phyloP scores from a whole-genome alignment of 2,113 vertebrate genomes.

The Neotoma lepida region DNA sequence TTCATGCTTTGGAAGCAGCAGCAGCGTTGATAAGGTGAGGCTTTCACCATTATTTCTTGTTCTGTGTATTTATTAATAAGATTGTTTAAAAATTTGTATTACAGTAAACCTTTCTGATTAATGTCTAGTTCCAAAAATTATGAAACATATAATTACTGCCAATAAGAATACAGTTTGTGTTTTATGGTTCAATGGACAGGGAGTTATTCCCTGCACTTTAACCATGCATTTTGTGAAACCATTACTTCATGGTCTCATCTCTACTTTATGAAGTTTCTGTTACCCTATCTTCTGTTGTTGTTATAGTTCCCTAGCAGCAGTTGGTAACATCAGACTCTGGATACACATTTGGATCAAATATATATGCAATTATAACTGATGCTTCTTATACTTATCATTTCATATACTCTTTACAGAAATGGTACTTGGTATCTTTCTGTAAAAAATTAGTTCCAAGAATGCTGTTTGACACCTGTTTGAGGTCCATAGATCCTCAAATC shows the following conservation, averaged over 20 bases:
- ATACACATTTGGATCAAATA: neutral
- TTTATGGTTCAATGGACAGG: slow-evolving; percentile 5
- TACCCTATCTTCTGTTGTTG: neutral
- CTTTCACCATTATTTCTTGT: too few species aligned
- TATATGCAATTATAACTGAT: neutral
- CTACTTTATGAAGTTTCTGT: neutral
- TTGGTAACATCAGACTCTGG: slow-evolving; percentile 4
- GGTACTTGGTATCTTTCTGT: neutral
- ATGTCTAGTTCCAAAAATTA: slow-evolving; percentile 7
- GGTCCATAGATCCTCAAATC: neutral
- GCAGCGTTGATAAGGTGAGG: too few species aligned
- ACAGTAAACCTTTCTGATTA: neutral
- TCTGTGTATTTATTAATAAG: too few species aligned
- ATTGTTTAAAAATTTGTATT: too few species aligned
- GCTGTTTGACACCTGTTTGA: neutral
- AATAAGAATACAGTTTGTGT: neutral
- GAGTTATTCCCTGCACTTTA: neutral
- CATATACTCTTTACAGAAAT: neutral
- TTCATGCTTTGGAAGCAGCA: too few species aligned
- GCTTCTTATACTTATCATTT: slow-evolving; percentile 11
- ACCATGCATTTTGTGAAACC: slow-evolving; percentile 31
- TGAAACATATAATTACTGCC: neutral
- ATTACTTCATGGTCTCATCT: neutral
- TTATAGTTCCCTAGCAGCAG: neutral
- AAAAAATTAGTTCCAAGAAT: neutral